Evolutionary conservation across 2,888 invertebrate genomes (phyloP), one percentile per base, ranked within the genome.

Genomic region (Baronia brevicornis): DNA sequence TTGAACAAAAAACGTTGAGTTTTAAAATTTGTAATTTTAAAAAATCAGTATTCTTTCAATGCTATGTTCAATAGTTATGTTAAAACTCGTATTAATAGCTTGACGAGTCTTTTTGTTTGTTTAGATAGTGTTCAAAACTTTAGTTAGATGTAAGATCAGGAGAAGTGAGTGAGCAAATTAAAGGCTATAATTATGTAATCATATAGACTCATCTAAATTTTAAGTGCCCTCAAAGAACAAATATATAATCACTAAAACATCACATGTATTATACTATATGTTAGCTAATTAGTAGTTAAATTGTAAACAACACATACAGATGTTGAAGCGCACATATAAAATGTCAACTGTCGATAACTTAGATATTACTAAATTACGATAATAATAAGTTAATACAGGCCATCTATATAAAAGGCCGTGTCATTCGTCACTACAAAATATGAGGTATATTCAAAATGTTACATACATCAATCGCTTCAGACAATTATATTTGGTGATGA

Each of bases 361-460:
- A 30, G 38, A 39, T 39, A 46, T 39, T 39, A 48, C 38, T 38
- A 44, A 36, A 48, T 21, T 18, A 13, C 20, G 28, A 49, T 41
- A 52, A 53, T 47, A 40, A 46, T 40, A 48, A 56, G 48, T 50
- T 47, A 39, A 44, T 46, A 58, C 48, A 64, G 59, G 65, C 63
- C 60, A 60, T 63, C 58, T 41, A 59, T 48, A 51, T 33, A 61
- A 60, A 51, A 59, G 64, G 65, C 67, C 56, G 49, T 57, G 56
- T 51, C 42, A 53, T 52, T 54, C 47, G 38, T 43, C 46, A 59
- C 78, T 80, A 79, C 72, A 63, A 66, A 78, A 77, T 72, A 79
- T 77, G 80, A 82, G 80, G 78, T 79, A 78, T 72, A 65, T 72
- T 52, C 58, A 49, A 36, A 59, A 62, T 56, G 48, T 54, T n/a